Evolutionary conservation across 2,797 vertebrate genomes (phyloP).

Genomic region (Cuniculus paca): DNA sequence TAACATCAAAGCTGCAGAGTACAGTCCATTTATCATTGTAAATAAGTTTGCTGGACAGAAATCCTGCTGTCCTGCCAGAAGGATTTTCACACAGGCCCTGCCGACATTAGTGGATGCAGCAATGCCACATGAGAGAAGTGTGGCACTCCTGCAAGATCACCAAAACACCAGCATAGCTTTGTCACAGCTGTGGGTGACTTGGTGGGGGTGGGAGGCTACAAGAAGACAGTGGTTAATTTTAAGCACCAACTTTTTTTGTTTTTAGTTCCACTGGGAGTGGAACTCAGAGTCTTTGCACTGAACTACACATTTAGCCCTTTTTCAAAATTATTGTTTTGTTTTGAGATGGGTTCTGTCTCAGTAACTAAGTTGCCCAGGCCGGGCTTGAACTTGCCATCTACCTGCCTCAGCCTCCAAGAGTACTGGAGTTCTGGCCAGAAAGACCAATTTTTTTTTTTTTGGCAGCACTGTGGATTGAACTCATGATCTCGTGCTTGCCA

Average conservation of each 20-base stretch:
- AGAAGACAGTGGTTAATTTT: neutral
- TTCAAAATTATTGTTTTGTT: neutral
- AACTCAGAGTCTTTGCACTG: neutral
- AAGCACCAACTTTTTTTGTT: neutral
- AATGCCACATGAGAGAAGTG: rapidly evolving
- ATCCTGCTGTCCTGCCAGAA: neutral
- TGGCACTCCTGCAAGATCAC: too few species aligned
- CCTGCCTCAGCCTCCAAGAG: neutral
- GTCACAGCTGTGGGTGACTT: neutral
- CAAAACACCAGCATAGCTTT: too few species aligned
- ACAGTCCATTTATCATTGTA: neutral
- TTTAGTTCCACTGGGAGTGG: too few species aligned
- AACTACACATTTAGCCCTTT: neutral
- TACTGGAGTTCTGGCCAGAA: neutral
- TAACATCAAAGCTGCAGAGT: neutral
- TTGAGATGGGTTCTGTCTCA: neutral
- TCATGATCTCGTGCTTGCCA: too few species aligned
- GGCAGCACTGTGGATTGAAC: too few species aligned
- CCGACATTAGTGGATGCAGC: neutral
- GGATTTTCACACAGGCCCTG: rapidly evolving
- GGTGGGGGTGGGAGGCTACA: neutral
- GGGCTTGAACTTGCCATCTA: neutral
- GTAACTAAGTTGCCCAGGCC: neutral
- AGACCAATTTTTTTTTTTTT: too few species aligned
- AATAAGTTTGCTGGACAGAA: neutral